These are phyloP conservation scores for Aspidiotus destructor DNA, from an alignment of 2,888 invertebrate genomes.

Conservation along the genomic window DNA sequence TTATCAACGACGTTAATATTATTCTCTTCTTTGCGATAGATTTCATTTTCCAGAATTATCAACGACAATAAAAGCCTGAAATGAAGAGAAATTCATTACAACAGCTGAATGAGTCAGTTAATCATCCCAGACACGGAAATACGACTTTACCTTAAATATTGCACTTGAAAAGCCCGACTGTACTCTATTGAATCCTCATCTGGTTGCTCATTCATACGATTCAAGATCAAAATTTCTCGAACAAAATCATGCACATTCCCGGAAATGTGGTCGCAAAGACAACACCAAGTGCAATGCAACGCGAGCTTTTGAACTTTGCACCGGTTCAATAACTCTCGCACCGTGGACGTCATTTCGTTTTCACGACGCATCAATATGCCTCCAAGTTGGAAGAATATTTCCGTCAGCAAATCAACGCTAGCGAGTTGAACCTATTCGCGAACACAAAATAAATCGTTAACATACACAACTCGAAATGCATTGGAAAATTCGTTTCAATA, in stretches of 20 bases:
- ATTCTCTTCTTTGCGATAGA: slow-evolving; percentile 47
- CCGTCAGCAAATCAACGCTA: slow-evolving; percentile 61
- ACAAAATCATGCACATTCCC: slow-evolving; percentile 46
- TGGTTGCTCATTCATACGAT: slow-evolving; percentile 49
- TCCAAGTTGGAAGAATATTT: slow-evolving; percentile 62
- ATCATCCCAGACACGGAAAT: neutral
- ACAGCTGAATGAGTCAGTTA: neutral
- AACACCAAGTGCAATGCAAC: slow-evolving; percentile 68
- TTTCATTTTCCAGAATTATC: slow-evolving; percentile 65
- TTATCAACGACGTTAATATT: slow-evolving; percentile 40
- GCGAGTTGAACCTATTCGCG: slow-evolving; percentile 57
- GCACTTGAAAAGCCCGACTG: slow-evolving; percentile 21
- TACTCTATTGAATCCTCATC: slow-evolving; percentile 40
- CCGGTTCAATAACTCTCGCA: slow-evolving; percentile 60
- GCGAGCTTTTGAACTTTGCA: slow-evolving; percentile 77
- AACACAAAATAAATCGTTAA: slow-evolving; percentile 18
- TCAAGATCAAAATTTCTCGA: slow-evolving; percentile 63
- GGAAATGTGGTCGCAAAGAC: slow-evolving; percentile 48
- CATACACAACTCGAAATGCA: neutral
- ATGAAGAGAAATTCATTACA: slow-evolving; percentile 39
- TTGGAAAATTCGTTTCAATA: neutral
- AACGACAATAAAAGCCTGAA: slow-evolving; percentile 56
- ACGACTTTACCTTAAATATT: slow-evolving; percentile 39
- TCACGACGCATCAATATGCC: slow-evolving; percentile 65
- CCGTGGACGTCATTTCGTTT: slow-evolving; percentile 64